Evolutionary conservation across 2,797 vertebrate species (phyloP), one percentile per base, ranked within the genome.

Genomic region (Helostoma temminkii): DNA sequence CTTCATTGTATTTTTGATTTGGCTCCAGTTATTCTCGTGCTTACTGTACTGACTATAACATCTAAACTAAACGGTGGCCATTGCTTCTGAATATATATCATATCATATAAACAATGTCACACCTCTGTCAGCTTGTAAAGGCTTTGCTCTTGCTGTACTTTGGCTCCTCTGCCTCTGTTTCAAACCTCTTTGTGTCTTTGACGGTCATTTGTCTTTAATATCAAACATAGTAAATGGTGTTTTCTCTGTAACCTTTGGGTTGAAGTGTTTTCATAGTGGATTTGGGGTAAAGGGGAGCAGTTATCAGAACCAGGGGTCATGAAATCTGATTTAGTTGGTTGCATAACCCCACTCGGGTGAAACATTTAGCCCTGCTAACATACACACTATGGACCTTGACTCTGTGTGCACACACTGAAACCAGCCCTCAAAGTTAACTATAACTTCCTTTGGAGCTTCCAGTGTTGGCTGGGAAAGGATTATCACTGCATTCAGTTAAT

Each of bases 381-480:
- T 11, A 24, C 32, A 24, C 22, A 5, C 4, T 9, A 5, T 76
- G 78, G 86, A 90, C 89, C 72, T 90, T 86, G 86, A 78, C 79
- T 70, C 74, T 39, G 32, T 32, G 32, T 66, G 48, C 42, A 63
- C 34, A 43, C 24, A 36, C 36, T 24, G 7, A 37, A 46, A 22
- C 26, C 10, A n/a, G 39, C 16, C 26, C 39, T 43, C 5, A 46
- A 53, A 53, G 25, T 28, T 9, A 14, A 10, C 7, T n/a, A 12
- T 60, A 56, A 46, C 26, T 25, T 48, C n/a, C 42, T 6, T 5
- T 18, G 42, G 15, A 56, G 28, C 21, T 18, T 26, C 18, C 41
- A 42, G 28, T 36, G 45, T 30, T 42, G 41, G 46, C 42, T 14
- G 32, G 18, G 37, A 21, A 36, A 43, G 15, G 30, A 58, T 45